Evolutionary conservation across 1,140 invertebrate species (phyloP), one percentile per base, ranked within the genome.

Genomic region (Plutomurus gul): DNA sequence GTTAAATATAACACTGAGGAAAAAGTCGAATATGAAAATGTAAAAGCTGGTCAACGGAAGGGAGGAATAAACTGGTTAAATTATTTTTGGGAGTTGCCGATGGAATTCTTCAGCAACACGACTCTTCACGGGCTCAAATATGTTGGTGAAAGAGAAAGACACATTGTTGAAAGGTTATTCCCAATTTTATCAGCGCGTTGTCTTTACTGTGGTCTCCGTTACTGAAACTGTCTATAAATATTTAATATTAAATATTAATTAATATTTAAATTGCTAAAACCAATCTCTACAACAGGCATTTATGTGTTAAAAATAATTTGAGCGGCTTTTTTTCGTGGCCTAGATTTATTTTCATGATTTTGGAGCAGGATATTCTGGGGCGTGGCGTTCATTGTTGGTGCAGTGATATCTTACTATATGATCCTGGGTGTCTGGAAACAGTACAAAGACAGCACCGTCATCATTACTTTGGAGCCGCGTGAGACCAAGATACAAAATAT

Each of bases 361-460:
- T 65, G 6, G 16, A 49, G 20, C 73, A 89, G 88, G 47, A 75
- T 89, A 13, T 89, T 87, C 79, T 90, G 90, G 90, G 49, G 87
- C 0, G 71, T 86, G 0, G 85, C 88, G 6, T 88, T 90, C 33
- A 60, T 86, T 3, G 78, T 87, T 1, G 88, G 88, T 11, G 84
- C 90, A 8, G 87, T 85, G 43, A 84, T 87, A 10, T 90, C 88
- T 81, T 84, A 85, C 0, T 85, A 83, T 37, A 83, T 90, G 27
- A 90, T 90, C 11, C 83, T 84, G 20, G 87, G 87, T 77, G 88
- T 89, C 3, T 90, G 88, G 84, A 84, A 84, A 1, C 90, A 90
- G 77, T 90, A 89, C 88, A 86, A 88, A 13, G 85, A 85, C n/a
- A 88, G 87, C 10, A 89, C 90, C 4, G 89, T 90, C 1, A 89